A percentile compares a stretch with the other conserved stretches of the same genome.
Evolutionary conservation across 1,140 invertebrate species (phyloP).

Genomic region (Potamilus streckersoni): DNA sequence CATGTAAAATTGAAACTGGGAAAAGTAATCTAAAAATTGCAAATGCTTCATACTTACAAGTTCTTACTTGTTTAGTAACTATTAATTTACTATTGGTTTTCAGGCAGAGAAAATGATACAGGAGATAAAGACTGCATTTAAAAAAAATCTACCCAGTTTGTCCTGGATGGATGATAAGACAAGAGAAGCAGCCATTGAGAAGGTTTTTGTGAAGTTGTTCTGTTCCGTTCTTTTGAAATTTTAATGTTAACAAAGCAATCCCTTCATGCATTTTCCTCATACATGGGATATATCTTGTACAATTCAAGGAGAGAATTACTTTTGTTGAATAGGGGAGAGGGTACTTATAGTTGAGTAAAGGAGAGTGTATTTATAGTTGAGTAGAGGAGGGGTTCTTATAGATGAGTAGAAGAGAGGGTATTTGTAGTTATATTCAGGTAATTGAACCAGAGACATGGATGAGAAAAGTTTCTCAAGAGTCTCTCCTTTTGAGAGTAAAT

Average conservation of each 20-base stretch:
- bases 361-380: too few relatives aligned
- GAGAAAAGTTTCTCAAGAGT: too few relatives aligned
- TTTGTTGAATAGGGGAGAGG: too few relatives aligned
- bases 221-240: not conserved
- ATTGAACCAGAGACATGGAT: too few relatives aligned
- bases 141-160: constrained; percentile 78
- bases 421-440: too few relatives aligned
- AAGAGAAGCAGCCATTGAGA: constrained; percentile 81
- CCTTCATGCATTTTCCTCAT: not conserved
- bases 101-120: constrained; percentile 89
- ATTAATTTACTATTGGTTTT: constrained; percentile 32
- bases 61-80: not conserved
- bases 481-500: too few relatives aligned
- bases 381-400: too few relatives aligned
- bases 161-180: constrained; percentile 89
- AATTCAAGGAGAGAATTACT: too few relatives aligned
- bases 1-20: not conserved
- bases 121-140: constrained; percentile 84
- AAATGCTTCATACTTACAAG: not conserved
- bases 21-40: not conserved
- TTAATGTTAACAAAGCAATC: not conserved
- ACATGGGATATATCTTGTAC: not conserved
- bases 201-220: constrained; percentile 69
- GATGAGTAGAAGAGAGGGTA: too few relatives aligned
- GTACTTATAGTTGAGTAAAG: too few relatives aligned